Evolutionary conservation across 2,888 invertebrate species (phyloP).

Genomic region (Trichopria drosophilae): DNA sequence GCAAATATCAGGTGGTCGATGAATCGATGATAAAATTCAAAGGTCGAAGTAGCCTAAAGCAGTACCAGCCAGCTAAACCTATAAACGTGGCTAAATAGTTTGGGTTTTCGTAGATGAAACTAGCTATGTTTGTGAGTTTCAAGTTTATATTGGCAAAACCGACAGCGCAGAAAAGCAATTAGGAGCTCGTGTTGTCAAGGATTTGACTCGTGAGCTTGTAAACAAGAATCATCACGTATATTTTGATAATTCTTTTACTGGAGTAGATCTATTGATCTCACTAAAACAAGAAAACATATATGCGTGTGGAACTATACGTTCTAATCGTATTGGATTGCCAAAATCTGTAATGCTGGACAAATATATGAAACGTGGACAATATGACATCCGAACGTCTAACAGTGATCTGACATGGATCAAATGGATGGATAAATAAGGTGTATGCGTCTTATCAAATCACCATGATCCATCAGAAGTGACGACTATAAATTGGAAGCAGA

Average conservation of each 20-base stretch:
- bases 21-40: too few relatives aligned
- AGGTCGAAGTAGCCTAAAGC: too few relatives aligned
- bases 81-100: too few relatives aligned
- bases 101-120: too few relatives aligned
- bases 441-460: conserved; percentile 35
- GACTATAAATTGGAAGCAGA: conserved; percentile 35
- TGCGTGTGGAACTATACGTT: conserved; percentile 42
- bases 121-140: too few relatives aligned
- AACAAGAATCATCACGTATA: conserved; percentile 36
- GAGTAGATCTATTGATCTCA: conserved; percentile 35
- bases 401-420: conserved; percentile 42
- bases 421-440: conserved; percentile 39
- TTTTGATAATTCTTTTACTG: conserved; percentile 42
- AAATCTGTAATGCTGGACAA: conserved; percentile 37
- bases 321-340: conserved; percentile 39
- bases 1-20: too few relatives aligned
- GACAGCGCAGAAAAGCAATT: too few relatives aligned
- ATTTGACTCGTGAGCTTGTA: conserved; percentile 35
- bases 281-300: conserved; percentile 35
- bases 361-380: conserved; percentile 34
- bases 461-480: conserved; percentile 32
- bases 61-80: too few relatives aligned
- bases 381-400: conserved; percentile 33
- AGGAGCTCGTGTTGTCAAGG: conserved; percentile 40
- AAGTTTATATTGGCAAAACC: too few relatives aligned